These are phyloP conservation scores for Meandrina meandrites DNA, from an alignment of 92 coral and sea anemone genomes.

Conservation along the genomic window DNA sequence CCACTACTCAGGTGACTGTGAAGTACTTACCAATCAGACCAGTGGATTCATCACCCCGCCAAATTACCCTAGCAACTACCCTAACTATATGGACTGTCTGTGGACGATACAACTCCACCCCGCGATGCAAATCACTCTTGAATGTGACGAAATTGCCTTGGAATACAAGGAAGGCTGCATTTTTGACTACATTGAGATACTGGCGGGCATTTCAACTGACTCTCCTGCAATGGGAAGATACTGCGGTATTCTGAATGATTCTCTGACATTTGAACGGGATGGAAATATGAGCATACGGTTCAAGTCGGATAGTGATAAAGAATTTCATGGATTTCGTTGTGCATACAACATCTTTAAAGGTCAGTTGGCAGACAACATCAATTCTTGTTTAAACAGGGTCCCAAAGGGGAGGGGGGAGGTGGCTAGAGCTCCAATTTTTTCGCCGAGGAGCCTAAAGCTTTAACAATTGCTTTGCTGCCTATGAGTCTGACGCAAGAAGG, in stretches of 20 bases:
- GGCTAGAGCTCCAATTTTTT: too few species aligned
- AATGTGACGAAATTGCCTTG: constrained; percentile 30
- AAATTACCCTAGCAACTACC: constrained; percentile 40
- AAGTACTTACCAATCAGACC: constrained; percentile 28
- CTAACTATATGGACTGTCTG: constrained; percentile 32
- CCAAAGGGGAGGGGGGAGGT: too few species aligned
- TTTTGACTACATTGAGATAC: constrained; percentile 62
- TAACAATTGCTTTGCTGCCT: too few species aligned
- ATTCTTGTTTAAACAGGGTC: background rate
- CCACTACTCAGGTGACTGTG: constrained; percentile 28
- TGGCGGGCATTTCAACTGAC: constrained; percentile 32
- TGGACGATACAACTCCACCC: constrained; percentile 50
- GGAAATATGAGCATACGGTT: constrained; percentile 63
- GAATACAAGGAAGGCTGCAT: constrained; percentile 34
- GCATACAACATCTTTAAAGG: constrained; percentile 38
- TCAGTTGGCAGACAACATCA: background rate
- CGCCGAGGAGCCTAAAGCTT: too few species aligned
- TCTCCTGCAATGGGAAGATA: constrained; percentile 50
- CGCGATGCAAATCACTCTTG: constrained; percentile 24
- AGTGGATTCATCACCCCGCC: constrained; percentile 45
- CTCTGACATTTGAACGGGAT: constrained; percentile 30
- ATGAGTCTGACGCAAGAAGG: too few species aligned
- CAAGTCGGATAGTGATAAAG: constrained; percentile 57
- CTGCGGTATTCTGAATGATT: constrained; percentile 42
- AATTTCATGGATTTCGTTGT: constrained; percentile 45